Evolutionary conservation across 2,888 invertebrate species (phyloP).

Genomic region (Marronus borbonicus): DNA sequence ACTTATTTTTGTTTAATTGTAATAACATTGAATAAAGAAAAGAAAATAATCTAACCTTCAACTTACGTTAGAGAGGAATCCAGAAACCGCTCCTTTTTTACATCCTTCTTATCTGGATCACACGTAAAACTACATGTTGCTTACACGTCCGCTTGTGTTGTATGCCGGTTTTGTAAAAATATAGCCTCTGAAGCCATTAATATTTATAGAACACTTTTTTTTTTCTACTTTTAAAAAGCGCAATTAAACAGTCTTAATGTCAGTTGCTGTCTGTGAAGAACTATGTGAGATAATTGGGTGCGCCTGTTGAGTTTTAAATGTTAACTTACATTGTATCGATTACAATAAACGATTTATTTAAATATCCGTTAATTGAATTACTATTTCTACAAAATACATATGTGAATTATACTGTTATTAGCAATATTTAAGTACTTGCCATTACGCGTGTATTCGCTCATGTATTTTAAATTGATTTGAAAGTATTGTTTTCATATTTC

Average conservation of each 20-base stretch:
- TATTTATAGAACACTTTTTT: background rate
- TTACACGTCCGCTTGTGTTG: background rate
- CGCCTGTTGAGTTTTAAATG: background rate
- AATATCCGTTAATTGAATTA: too few relatives aligned
- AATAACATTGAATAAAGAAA: background rate
- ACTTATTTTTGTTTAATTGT: background rate
- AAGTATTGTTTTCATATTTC: too few relatives aligned
- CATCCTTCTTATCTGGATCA: slow-evolving; percentile 38
- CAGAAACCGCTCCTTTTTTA: slow-evolving; percentile 31
- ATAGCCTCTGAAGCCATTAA: background rate
- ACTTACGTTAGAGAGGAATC: slow-evolving; percentile 35
- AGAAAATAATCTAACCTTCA: slow-evolving; percentile 12
- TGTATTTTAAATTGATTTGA: too few relatives aligned
- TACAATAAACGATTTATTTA: too few relatives aligned
- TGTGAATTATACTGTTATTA: too few relatives aligned
- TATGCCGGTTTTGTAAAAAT: background rate
- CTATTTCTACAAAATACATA: too few relatives aligned
- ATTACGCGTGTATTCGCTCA: too few relatives aligned
- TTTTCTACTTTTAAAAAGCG: slow-evolving; percentile 3
- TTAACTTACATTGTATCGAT: too few relatives aligned
- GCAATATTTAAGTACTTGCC: too few relatives aligned
- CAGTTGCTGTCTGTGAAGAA: background rate
- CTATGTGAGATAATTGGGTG: background rate
- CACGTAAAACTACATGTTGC: background rate
- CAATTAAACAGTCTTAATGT: slow-evolving; percentile 25